Evolutionary conservation across 2,888 invertebrate genomes (phyloP).

Genomic region (Coelopa pilipes): DNA sequence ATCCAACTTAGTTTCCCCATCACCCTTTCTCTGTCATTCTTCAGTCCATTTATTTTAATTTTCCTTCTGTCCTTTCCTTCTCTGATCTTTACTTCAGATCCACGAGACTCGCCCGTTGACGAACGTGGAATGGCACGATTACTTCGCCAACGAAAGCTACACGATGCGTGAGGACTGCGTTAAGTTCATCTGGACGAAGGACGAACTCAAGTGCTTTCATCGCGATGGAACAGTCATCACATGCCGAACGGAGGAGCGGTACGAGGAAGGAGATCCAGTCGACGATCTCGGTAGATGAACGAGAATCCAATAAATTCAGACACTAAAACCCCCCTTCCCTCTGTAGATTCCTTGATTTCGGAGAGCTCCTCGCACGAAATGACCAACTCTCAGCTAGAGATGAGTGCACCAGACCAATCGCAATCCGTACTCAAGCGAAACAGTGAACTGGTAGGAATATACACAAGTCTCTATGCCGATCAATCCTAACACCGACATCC

Average conservation of each 20-base stretch:
- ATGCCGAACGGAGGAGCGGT: conserved; percentile 42
- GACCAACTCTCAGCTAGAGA: neutral
- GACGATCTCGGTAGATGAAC: conserved; percentile 50
- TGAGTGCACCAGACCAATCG: neutral
- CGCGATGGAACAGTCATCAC: conserved; percentile 56
- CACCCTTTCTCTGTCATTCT: no score
- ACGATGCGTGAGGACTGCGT: conserved; percentile 59
- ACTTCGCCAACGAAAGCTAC: conserved; percentile 55
- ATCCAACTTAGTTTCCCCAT: neutral
- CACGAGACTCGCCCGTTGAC: conserved; percentile 44
- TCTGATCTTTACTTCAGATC: conserved; percentile 40
- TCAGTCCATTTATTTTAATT: no score
- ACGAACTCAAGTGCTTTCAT: conserved; percentile 55
- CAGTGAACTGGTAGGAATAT: no score
- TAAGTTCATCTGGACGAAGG: conserved; percentile 55
- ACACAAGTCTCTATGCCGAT: no score
- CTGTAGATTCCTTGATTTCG: conserved; percentile 16
- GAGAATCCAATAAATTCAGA: no score
- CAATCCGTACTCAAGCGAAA: no score
- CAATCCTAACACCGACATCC: no score
- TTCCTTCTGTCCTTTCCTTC: neutral
- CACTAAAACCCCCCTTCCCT: no score
- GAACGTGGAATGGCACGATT: conserved; percentile 60
- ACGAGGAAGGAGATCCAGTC: conserved; percentile 36
- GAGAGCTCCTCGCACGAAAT: conserved; percentile 42